These are phyloP conservation scores for Tor tambroides DNA, from an alignment of 2,113 vertebrate genomes.

Conservation along the genomic window DNA sequence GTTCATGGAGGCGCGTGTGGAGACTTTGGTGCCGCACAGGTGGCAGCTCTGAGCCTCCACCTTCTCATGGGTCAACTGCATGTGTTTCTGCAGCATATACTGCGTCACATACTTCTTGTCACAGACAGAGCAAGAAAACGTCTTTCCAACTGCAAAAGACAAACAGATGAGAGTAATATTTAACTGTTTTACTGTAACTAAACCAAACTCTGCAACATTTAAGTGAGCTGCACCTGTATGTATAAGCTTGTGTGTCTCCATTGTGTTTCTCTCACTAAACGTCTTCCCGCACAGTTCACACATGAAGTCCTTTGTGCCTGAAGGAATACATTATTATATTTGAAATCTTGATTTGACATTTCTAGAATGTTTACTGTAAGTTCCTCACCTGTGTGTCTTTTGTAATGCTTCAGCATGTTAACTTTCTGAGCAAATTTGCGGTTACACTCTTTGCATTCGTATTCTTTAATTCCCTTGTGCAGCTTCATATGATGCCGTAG, in stretches of 20 bases:
- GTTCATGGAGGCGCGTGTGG: constrained; percentile 96
- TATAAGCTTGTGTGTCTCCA: constrained; percentile 97
- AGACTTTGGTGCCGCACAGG: constrained; percentile 96
- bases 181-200: background rate
- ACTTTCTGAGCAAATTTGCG: constrained; percentile 98
- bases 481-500: constrained; percentile 99
- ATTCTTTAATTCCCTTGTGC: constrained; percentile 98
- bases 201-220: background rate
- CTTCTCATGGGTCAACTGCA: constrained; percentile 96
- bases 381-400: constrained; percentile 90
- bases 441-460: constrained; percentile 95
- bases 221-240: constrained; percentile 84
- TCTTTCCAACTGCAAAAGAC: constrained; percentile 90
- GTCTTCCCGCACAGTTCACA: constrained; percentile 98
- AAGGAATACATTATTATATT: constrained; percentile 17
- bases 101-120: constrained; percentile 98
- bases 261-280: constrained; percentile 94
- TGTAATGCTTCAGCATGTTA: constrained; percentile 99
- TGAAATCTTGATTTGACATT: background rate
- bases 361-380: background rate
- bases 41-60: constrained; percentile 97
- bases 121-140: constrained; percentile 91
- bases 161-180: background rate
- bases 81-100: constrained; percentile 99
- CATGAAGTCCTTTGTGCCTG: constrained; percentile 99